Base-by-base conservation (phyloP, 1,140 invertebrate species). In the Drosophila auraria region DNA sequence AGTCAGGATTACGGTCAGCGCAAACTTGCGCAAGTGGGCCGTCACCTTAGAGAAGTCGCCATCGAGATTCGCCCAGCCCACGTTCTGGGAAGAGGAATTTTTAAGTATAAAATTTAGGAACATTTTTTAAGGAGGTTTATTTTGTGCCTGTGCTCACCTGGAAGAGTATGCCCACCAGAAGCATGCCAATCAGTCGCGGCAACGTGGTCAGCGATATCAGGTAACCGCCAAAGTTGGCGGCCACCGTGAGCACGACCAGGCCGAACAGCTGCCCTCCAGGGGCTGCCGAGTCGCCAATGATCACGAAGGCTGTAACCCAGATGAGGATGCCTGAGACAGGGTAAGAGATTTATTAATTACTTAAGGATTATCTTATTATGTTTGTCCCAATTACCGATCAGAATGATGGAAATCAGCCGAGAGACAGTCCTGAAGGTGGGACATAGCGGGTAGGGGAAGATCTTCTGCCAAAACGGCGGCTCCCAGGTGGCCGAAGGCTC, bases 1-100 rank as follows among this genome's bases (percentile, higher is more conserved):
- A 36, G 97, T 97, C 78, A 99, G 94, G 86, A 99, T 99, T 53
- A 99, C 96, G 8, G 97, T 97, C 79, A 99, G 94, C 11, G 98
- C 98, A 66, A 98, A 95, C 94, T 97, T 97, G 92, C 98, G 96
- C 64, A 97, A 93, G 89, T 95, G 95, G 25, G 94, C 94, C 12
- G 95, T 94, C 8, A 97, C 95, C 44, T 93, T 87, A 25, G 93
- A 80, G 89, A 96, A 97, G 30, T 93, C 93, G 2, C 94, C 94
- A 64, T 95, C 95, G 83, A 97, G 95, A 83, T 95, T 93, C 23
- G 97, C 95, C 80, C 96, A 94, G n/a, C 95, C 96, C 14, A 96
- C 93, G 92, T 98, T 98, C 92, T 94, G 82, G 0, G 0, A 70
- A 82, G 5, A 38, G 14, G 2, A 15, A 20, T 20, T 20, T 20